Evolutionary conservation across 2,113 vertebrate species (phyloP).

Genomic region (Madoqua kirkii): DNA sequence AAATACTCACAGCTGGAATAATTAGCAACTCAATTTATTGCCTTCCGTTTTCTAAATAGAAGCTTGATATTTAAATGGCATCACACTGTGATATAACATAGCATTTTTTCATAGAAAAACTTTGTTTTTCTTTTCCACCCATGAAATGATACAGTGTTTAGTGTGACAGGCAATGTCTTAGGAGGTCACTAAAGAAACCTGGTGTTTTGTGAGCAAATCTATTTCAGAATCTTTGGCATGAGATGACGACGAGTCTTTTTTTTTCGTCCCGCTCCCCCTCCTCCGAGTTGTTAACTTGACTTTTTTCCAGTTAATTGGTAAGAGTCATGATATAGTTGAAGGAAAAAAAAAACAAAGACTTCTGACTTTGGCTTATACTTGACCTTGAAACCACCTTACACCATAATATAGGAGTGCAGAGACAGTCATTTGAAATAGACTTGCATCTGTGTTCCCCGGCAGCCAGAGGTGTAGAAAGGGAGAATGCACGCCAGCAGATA

Average conservation of each 20-base stretch:
- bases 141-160: constrained; percentile 10
- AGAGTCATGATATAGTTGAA: neutral
- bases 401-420: neutral
- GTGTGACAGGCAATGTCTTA: constrained; percentile 12
- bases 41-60: constrained; percentile 65
- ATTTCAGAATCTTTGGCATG: constrained; percentile 23
- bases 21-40: constrained; percentile 63
- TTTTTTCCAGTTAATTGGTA: constrained; percentile 39
- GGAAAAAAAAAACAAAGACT: neutral
- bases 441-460: fast-evolving
- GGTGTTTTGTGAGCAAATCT: constrained; percentile 23
- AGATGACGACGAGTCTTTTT: neutral
- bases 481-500: neutral
- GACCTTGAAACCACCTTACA: constrained; percentile 24
- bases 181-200: constrained; percentile 23
- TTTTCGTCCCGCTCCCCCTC: fast-evolving
- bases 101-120: constrained; percentile 64
- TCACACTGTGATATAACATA: constrained; percentile 64
- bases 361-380: constrained; percentile 29
- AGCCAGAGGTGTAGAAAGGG: neutral
- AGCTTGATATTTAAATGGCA: constrained; percentile 62
- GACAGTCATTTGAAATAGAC: neutral
- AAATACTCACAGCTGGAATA: constrained; percentile 64
- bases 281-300: constrained; percentile 33
- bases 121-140: neutral